Percentiles rank a stretch among this genome's conserved stretches.
These are phyloP conservation scores for Lacerta agilis DNA, from an alignment of 2,797 vertebrate genomes.

Conservation along the genomic window DNA sequence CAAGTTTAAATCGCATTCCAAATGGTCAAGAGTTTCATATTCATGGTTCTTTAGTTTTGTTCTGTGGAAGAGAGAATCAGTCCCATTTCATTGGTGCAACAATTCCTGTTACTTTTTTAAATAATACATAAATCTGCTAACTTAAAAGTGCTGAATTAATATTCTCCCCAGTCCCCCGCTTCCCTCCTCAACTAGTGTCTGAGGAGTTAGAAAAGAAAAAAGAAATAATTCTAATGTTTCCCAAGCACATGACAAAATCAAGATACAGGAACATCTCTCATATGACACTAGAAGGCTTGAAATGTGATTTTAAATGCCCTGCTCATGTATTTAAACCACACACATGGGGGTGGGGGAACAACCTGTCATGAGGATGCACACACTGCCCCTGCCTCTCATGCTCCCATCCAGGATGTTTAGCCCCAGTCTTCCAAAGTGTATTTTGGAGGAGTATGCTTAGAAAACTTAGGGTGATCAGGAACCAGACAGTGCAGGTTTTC, in stretches of 20 bases:
- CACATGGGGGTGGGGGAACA: too few species aligned
- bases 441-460: too few species aligned
- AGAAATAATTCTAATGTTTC: background rate
- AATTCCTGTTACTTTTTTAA: background rate
- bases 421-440: background rate
- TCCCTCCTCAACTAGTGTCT: background rate
- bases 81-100: slow-evolving; percentile 15
- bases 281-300: background rate
- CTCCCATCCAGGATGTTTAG: background rate
- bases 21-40: slow-evolving; percentile 93
- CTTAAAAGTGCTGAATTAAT: background rate
- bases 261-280: background rate
- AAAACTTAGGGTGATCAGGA: too few species aligned
- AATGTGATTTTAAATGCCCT: background rate
- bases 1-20: slow-evolving; percentile 92
- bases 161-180: background rate
- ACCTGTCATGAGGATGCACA: too few species aligned
- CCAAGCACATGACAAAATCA: background rate
- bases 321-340: background rate
- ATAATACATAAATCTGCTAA: slow-evolving; percentile 10
- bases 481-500: too few species aligned
- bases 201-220: background rate
- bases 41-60: slow-evolving; percentile 96
- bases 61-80: slow-evolving; percentile 76
- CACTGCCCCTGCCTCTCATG: background rate